Base-by-base conservation (phyloP, 1,140 invertebrate species). In the Orius insidiosus region DNA sequence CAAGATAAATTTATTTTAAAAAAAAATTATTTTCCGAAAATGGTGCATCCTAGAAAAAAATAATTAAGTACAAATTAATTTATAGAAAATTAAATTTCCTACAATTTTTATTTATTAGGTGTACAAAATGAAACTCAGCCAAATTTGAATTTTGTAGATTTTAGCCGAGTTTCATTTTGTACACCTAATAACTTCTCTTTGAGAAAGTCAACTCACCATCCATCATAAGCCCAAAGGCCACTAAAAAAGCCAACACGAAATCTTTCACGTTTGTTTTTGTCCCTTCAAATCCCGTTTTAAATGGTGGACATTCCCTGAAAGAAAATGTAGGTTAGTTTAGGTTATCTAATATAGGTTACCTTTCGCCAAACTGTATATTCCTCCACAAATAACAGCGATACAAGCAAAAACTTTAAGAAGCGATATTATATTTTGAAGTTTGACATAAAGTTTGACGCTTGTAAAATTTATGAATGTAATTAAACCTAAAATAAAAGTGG, bases 221-320 rank as follows among this genome's bases (percentile, higher is more conserved):
- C 92, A 62, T 94, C 88, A 59, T 94, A 96, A 0, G 90, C 87
- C 82, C 92, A 96, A 0, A 96, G 66, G 0, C 89, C 89, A 38
- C 80, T 87, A 60, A 94, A 96, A 96, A 85, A 0, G 88, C 87
- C n/a, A 93, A 65, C 0, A 87, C 85, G 4, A 92, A 72, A 52
- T 78, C 69, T 5, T 81, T 81, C 1, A 78, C 62, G 15, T 72
- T 73, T 0, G 63, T 70, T 1, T 74, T 78, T 3, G 83, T 81
- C 1, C 78, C 76, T 53, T 79, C 68, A 59, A 92, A 94, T 0
- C 85, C 82, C 49, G 63, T 67, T 16, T 8, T 13, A 39, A 37
- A 39, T 48, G 11, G 40, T 47, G 32, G 3, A 47, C n/a, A 15
- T 35, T 34, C 14, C 11, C 33, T 33, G 13, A 8, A 24, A 24